These are phyloP conservation scores for Xenops minutus DNA, from an alignment of 2,797 vertebrate genomes.

Conservation along the genomic window DNA sequence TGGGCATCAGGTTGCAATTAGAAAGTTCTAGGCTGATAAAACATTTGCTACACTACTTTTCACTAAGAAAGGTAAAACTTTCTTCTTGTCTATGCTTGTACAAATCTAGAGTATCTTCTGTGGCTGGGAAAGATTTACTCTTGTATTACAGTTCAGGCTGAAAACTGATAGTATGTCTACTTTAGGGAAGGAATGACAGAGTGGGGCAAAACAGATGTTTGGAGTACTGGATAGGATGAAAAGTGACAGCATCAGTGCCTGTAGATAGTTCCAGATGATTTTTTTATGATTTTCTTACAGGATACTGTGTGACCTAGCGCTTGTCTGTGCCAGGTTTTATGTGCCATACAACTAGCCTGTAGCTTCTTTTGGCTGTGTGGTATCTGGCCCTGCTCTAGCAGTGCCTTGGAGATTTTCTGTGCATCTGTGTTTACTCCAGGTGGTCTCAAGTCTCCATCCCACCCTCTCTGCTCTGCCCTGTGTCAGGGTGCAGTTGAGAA, in stretches of 20 bases:
- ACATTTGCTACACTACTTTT: neutral
- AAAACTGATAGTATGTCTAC: neutral
- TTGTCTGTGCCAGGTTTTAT: neutral
- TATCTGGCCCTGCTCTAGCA: neutral
- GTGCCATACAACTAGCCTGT: neutral
- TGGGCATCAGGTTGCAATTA: neutral
- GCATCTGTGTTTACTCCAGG: neutral
- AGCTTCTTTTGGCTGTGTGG: neutral
- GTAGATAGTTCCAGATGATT: neutral
- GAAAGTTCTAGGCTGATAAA: neutral
- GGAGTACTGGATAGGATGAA: neutral
- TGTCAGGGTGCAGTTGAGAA: neutral
- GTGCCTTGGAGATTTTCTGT: neutral
- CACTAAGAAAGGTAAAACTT: neutral
- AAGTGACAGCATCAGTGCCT: neutral
- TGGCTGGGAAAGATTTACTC: neutral
- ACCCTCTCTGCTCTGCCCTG: fast-evolving
- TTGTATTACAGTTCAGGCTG: neutral
- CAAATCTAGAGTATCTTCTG: neutral
- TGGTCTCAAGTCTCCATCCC: neutral
- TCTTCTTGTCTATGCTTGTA: neutral
- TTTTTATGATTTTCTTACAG: neutral
- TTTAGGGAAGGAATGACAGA: neutral
- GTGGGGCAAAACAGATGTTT: neutral
- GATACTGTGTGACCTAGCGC: neutral